phyloP scores from a whole-genome alignment of 2,888 invertebrate genomes.

The Tetheella fluctuosa region DNA sequence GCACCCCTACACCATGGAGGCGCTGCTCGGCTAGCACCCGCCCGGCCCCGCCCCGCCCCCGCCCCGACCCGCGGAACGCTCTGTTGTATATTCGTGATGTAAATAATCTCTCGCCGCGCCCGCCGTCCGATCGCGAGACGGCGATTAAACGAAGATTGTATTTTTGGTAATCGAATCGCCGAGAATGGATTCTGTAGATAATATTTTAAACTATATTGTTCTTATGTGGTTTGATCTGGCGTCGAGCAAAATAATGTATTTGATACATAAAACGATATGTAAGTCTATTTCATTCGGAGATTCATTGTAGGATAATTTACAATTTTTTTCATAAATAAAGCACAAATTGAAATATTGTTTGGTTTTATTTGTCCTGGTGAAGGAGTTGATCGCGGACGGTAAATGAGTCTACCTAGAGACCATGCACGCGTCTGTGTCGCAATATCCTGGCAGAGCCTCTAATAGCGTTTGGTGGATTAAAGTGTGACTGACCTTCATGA shows the following conservation, averaged over 20 bases:
- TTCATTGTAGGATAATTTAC: constrained; percentile 87
- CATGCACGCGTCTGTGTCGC: too few species aligned
- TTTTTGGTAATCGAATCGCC: constrained; percentile 83
- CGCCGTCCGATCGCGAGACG: constrained; percentile 19
- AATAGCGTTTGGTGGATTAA: too few species aligned
- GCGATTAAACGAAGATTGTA: constrained; percentile 71
- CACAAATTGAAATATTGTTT: constrained; percentile 82
- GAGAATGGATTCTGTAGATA: constrained; percentile 83
- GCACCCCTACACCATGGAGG: constrained; percentile 83
- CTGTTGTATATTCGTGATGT: constrained; percentile 67
- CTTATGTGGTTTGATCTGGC: constrained; percentile 83
- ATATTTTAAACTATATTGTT: constrained; percentile 83
- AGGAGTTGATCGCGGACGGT: neutral
- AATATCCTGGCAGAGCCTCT: neutral
- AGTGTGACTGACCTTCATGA: too few species aligned
- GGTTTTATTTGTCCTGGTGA: constrained; percentile 59
- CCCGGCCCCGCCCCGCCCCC: constrained; percentile 61
- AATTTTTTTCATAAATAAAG: constrained; percentile 88
- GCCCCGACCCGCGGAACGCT: constrained; percentile 54
- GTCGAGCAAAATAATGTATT: constrained; percentile 83
- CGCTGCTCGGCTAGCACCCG: constrained; percentile 82
- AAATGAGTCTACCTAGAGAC: neutral
- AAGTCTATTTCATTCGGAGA: constrained; percentile 85
- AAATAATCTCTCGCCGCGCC: constrained; percentile 51
- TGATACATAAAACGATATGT: constrained; percentile 84